These are phyloP conservation scores for Catharus bicknelli DNA, from an alignment of 2,113 vertebrate genomes.

Conservation along the genomic window DNA sequence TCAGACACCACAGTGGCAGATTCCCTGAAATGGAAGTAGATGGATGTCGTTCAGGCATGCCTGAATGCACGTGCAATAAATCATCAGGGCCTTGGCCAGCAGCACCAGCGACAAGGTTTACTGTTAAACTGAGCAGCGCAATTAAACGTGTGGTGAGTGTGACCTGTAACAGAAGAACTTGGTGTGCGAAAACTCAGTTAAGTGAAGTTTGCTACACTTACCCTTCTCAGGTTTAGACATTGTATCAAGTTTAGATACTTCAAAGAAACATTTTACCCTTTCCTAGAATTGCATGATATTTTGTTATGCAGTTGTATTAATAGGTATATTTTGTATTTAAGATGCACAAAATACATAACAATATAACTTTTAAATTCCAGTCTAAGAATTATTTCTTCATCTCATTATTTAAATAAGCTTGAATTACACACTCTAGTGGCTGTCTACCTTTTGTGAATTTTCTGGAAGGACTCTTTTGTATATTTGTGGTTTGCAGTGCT, in stretches of 20 bases:
- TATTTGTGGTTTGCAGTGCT: not conserved
- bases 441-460: not conserved
- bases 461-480: not conserved
- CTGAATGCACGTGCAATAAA: fast-evolving
- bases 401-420: not conserved
- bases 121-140: not conserved
- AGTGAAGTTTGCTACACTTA: not conserved
- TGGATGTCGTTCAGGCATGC: not conserved
- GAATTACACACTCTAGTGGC: not conserved
- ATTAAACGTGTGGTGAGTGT: not conserved
- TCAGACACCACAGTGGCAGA: not conserved
- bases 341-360: not conserved
- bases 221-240: not conserved
- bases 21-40: not conserved
- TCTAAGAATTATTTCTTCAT: not conserved
- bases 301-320: not conserved
- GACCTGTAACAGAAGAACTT: not conserved
- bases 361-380: not conserved
- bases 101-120: not conserved
- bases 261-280: not conserved
- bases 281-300: not conserved
- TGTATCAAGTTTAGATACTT: not conserved
- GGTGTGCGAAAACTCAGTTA: not conserved
- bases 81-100: not conserved
- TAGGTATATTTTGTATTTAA: not conserved